Conservation (phyloP, 2,797 vertebrate species). For the Muraenolepis orangiensis region DNA sequence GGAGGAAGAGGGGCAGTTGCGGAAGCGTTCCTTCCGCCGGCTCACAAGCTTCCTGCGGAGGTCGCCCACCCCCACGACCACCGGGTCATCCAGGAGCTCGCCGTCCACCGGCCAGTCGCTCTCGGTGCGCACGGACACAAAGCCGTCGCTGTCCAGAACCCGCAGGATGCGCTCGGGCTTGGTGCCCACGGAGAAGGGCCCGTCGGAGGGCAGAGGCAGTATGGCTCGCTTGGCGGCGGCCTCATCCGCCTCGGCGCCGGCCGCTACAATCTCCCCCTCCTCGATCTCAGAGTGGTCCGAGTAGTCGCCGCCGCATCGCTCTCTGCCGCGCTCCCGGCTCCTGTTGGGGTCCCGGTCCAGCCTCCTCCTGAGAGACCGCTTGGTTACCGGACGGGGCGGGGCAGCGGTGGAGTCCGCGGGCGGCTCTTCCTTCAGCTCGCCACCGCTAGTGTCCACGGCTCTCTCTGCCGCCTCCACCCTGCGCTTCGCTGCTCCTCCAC, state of each 20-base stretch:
- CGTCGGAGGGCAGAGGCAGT: constrained; percentile 44
- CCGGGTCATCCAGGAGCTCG: constrained; percentile 64
- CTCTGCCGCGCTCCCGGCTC: constrained; percentile 32
- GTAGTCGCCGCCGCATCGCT: constrained; percentile 60
- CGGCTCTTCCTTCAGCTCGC: constrained; percentile 51
- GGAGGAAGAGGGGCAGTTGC: constrained; percentile 70
- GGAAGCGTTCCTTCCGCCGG: constrained; percentile 81
- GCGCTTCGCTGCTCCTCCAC: constrained; percentile 16
- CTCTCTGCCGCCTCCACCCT: constrained; percentile 26
- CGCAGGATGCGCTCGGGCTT: constrained; percentile 77
- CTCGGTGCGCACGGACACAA: constrained; percentile 84
- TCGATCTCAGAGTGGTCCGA: constrained; percentile 85
- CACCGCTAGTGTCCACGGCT: constrained; percentile 17
- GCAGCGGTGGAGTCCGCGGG: constrained; percentile 71
- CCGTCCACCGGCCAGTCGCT: constrained; percentile 70
- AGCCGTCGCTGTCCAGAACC: constrained; percentile 83
- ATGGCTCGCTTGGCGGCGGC: constrained; percentile 45
- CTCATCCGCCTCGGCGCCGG: constrained; percentile 64
- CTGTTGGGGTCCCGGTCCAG: constrained; percentile 46
- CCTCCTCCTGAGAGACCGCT: constrained; percentile 50
- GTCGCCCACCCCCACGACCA: constrained; percentile 77
- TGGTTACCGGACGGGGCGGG: constrained; percentile 30
- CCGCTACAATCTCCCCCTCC: constrained; percentile 89
- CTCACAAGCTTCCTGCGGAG: constrained; percentile 85
- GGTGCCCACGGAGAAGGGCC: constrained; percentile 62